Base-by-base conservation (phyloP, 1,140 invertebrate genomes). In the Brevipalpus yothersi region DNA sequence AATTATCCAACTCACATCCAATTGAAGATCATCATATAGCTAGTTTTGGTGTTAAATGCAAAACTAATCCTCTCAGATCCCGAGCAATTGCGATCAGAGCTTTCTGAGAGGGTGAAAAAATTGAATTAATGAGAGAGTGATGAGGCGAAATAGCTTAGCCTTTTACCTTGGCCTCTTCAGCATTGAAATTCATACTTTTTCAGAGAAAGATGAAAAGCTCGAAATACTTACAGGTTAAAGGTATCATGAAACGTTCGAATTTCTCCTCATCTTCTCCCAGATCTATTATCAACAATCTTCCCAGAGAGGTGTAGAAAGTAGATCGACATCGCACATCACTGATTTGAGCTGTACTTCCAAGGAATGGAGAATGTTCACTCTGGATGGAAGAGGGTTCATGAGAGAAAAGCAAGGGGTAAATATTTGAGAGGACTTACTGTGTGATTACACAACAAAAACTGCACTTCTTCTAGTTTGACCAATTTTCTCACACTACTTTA, bases 21-120 rank as follows among this genome's bases (percentile, higher is more conserved):
- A 70, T 97, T 91, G 72, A 97, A 97, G 2, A 98, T 77, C 86
- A 97, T 93, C 80, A 93, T 92, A 67, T 93, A 98, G 0, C 88
- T 90, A 8, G 82, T 82, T 73, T 94, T 93, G 21, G 89, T 94
- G 71, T 93, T 94, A 69, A 96, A 94, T 3, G 92, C 87, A 75
- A 84, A 5, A 90, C 89, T 53, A 98, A 74, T 2, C 94, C 94
- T 57, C 92, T 72, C 2, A 98, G 73, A 74, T 98, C 93, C 63
- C 94, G 73, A 0, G 89, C 86, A 53, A 98, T 74, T 15, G 93
- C 93, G 68, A 98, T 93, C 12, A 97, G 73, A 4, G 86, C 85
- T 74, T 91, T 89, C 73, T 76, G 69, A 31, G 67, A 58, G 12
- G 61, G 55, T 17, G 53, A 41, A 31, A 31, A 31, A 31, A 31